Conservation (phyloP, 2,888 invertebrate genomes). For the Electrophaes corylata region DNA sequence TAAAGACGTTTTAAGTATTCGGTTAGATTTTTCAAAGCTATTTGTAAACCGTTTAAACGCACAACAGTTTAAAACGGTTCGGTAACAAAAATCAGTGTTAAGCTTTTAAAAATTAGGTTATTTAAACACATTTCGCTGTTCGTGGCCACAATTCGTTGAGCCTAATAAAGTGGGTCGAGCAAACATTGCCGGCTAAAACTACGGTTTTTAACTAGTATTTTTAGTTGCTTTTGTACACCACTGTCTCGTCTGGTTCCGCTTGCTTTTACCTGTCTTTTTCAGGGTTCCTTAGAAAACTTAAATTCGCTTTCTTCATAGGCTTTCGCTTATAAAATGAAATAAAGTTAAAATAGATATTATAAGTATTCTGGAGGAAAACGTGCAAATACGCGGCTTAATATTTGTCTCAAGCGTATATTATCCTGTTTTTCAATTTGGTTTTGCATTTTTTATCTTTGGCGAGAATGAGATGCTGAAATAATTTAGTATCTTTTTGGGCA, state of each 20-base stretch:
- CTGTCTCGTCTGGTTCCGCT: conserved; percentile 57
- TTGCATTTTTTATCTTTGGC: too few relatives aligned
- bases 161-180: conserved; percentile 79
- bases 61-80: too few relatives aligned
- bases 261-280: conserved; percentile 44
- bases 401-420: too few relatives aligned
- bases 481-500: too few relatives aligned
- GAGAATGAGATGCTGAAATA: too few relatives aligned
- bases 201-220: conserved; percentile 77
- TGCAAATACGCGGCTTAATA: too few relatives aligned
- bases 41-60: too few relatives aligned
- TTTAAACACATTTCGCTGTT: conserved; percentile 16
- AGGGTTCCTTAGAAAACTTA: conserved; percentile 4
- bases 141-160: conserved; percentile 54
- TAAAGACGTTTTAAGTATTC: too few relatives aligned
- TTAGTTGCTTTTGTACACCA: conserved; percentile 68
- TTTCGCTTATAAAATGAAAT: neutral
- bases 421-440: too few relatives aligned
- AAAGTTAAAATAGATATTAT: neutral
- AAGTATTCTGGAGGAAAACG: too few relatives aligned
- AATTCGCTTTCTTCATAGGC: neutral
- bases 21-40: too few relatives aligned
- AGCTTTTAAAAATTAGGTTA: neutral
- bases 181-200: conserved; percentile 74
- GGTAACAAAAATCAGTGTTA: neutral